Base-by-base conservation (phyloP, 2,113 vertebrate genomes). In the Plestiodon gilberti region DNA sequence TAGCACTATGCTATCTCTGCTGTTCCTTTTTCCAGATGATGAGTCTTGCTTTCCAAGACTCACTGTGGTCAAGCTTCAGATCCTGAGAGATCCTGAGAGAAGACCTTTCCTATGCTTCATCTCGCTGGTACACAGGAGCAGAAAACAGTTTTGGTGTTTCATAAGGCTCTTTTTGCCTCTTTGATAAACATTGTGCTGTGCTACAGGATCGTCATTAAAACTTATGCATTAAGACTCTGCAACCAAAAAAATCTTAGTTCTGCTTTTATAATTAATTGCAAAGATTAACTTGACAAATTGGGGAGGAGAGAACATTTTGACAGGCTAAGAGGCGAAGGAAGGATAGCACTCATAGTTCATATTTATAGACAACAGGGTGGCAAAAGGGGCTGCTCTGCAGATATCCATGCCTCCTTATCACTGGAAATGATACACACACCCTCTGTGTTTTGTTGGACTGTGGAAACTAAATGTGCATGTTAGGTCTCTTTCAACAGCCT, bases 251-350 rank as follows among this genome's bases (percentile, higher is more conserved):
- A 22, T 10, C 18, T 69, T 22, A n/a, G 5, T 85, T 79, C 64
- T 33, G 35, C 77, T 71, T 13, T 35, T 70, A 35, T 59, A 71
- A 59, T 55, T 82, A 82, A 82, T 73, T 82, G 35, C 35, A 17
- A 71, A 71, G 67, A 38, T 25, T 57, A 59, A 73, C 23, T 17
- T 73, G 14, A 22, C 48, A 71, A 71, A 73, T 17, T 38, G 33
- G 55, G 38, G 52, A 86, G 55, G 71, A 71, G 61, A 86, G 79
- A 80, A 80, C 30, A 33, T 70, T 85, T 70, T 78, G 65, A 70
- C 23, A 79, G 48, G 57, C 48, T 70, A 85, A 52, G 75, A 28
- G 25, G 38, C 33, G 38, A 67, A 69, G 48, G 64, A 78, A 85
- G 22, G 52, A n/a, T 33, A 35, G 35, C 23, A 59, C 48, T 35